Conservation (phyloP, 2,797 vertebrate genomes). For the Crenichthys baileyi region DNA sequence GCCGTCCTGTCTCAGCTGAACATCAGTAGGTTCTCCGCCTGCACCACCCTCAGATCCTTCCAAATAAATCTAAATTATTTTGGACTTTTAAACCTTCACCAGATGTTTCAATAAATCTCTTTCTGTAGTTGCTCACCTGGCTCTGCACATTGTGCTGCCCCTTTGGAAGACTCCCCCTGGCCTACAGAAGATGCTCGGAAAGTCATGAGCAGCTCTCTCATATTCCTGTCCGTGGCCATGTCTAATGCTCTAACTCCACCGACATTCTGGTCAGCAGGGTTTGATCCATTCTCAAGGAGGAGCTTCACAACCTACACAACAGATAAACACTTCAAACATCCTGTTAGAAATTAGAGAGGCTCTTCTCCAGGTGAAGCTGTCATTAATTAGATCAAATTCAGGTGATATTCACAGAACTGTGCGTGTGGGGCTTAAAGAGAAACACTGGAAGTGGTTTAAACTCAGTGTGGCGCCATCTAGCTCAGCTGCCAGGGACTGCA, state of each 20-base stretch:
- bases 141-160: neutral
- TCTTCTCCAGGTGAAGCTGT: too few relatives aligned
- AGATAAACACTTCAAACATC: constrained; percentile 16
- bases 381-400: too few relatives aligned
- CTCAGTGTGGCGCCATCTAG: too few relatives aligned
- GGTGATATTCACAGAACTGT: too few relatives aligned
- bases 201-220: constrained; percentile 80
- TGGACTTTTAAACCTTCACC: neutral
- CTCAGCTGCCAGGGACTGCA: too few relatives aligned
- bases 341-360: neutral
- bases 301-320: constrained; percentile 78
- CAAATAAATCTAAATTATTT: neutral
- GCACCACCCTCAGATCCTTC: neutral
- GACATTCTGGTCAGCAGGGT: constrained; percentile 69
- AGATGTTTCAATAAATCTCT: neutral
- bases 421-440: too few relatives aligned
- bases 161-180: neutral
- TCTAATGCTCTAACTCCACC: constrained; percentile 78
- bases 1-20: constrained; percentile 31
- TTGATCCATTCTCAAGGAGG: constrained; percentile 84
- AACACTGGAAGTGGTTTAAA: too few relatives aligned
- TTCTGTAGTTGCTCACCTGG: constrained; percentile 26
- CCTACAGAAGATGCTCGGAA: constrained; percentile 32
- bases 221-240: constrained; percentile 67
- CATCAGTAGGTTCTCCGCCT: constrained; percentile 15